These are phyloP conservation scores for Agrotis puta DNA, from an alignment of 2,888 invertebrate genomes.

Conservation along the genomic window DNA sequence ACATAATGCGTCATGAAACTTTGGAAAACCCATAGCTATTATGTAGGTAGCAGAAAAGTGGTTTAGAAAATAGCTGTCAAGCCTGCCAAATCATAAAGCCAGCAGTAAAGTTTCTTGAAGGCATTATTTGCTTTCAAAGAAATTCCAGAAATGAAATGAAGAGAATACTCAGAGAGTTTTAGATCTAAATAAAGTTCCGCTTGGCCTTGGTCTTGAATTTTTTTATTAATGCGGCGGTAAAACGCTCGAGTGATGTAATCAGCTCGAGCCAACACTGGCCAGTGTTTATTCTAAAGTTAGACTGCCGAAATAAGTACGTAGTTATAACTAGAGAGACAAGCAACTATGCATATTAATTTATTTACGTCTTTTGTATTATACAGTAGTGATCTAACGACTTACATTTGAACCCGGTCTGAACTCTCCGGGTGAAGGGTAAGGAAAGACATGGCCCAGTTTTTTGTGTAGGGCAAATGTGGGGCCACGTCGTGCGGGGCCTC, in stretches of 20 bases:
- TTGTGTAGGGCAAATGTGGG: conserved; percentile 63
- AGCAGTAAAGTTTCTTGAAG: not conserved
- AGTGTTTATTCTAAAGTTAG: conserved; percentile 41
- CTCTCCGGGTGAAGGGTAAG: conserved; percentile 72
- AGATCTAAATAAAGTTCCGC: conserved; percentile 50
- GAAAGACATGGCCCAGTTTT: conserved; percentile 71
- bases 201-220: conserved; percentile 54
- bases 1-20: not conserved
- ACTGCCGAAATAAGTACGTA: conserved; percentile 31
- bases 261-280: conserved; percentile 21
- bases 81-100: not conserved
- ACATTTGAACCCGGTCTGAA: conserved; percentile 73
- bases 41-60: not conserved
- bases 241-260: conserved; percentile 55
- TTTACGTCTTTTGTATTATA: conserved; percentile 64
- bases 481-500: conserved; percentile 35
- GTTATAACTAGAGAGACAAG: conserved; percentile 33
- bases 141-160: conserved; percentile 22
- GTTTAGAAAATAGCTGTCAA: conserved; percentile 1
- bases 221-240: conserved; percentile 38
- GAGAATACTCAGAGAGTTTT: conserved; percentile 23
- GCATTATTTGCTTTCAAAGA: conserved; percentile 9
- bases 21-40: not conserved
- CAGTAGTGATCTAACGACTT: conserved; percentile 74
- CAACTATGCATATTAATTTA: conserved; percentile 59